Evolutionary conservation across 2,113 vertebrate species (phyloP).

Genomic region (Psephotus haematonotus): DNA sequence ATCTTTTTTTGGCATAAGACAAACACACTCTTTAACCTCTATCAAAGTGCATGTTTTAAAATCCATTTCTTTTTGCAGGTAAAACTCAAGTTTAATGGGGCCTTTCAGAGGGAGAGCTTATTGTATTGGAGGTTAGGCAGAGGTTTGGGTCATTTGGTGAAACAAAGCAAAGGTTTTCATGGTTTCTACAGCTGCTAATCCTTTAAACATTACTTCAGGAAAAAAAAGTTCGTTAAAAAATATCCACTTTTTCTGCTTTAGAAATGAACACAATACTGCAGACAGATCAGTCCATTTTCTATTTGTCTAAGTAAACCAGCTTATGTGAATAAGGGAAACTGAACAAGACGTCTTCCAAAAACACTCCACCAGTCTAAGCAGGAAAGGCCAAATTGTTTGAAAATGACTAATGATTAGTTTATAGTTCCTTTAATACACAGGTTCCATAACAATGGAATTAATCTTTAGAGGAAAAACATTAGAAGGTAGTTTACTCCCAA

Average conservation of each 20-base stretch:
- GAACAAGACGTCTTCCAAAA: slow-evolving; percentile 54
- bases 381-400: slow-evolving; percentile 84
- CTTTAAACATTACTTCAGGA: background rate
- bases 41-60: background rate
- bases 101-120: background rate
- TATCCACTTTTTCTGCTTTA: slow-evolving; percentile 15
- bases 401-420: slow-evolving; percentile 88
- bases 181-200: slow-evolving; percentile 21
- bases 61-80: background rate
- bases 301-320: background rate
- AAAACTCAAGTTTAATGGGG: background rate
- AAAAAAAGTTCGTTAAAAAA: slow-evolving; percentile 1
- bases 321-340: slow-evolving; percentile 33
- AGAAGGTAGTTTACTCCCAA: slow-evolving; percentile 84
- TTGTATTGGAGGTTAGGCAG: background rate
- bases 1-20: background rate
- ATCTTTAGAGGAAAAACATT: slow-evolving; percentile 81
- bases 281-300: background rate
- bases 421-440: slow-evolving; percentile 82
- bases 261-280: background rate
- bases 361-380: slow-evolving; percentile 37
- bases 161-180: slow-evolving; percentile 15
- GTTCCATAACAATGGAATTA: slow-evolving; percentile 87
- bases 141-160: background rate
- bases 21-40: background rate